These are phyloP conservation scores for Pandemis heparana DNA, from an alignment of 2,888 invertebrate genomes.

Conservation along the genomic window DNA sequence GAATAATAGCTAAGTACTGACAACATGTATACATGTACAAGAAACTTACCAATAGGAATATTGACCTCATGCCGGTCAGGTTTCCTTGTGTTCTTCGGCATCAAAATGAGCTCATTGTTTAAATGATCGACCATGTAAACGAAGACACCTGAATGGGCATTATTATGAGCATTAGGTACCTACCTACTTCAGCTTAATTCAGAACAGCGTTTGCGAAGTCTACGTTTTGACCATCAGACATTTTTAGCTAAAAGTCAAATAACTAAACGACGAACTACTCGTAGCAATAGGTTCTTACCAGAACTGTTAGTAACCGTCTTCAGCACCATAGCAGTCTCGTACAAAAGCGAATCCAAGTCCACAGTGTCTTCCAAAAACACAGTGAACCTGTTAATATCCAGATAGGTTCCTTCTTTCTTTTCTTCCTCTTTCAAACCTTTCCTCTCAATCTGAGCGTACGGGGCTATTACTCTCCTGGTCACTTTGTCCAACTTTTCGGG, in stretches of 20 bases:
- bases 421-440: slow-evolving; percentile 72
- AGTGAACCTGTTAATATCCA: slow-evolving; percentile 77
- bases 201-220: too few species aligned
- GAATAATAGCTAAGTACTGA: too few species aligned
- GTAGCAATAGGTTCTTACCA: too few species aligned
- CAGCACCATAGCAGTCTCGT: slow-evolving; percentile 85
- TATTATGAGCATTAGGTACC: neutral
- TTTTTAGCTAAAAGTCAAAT: too few species aligned
- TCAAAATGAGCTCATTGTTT: slow-evolving; percentile 83
- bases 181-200: too few species aligned
- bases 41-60: slow-evolving; percentile 80
- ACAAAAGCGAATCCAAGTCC: slow-evolving; percentile 83
- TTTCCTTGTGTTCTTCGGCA: slow-evolving; percentile 76
- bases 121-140: slow-evolving; percentile 84
- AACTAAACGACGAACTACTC: too few species aligned
- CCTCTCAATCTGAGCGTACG: slow-evolving; percentile 82
- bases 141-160: slow-evolving; percentile 73
- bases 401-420: slow-evolving; percentile 64
- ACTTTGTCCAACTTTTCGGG: slow-evolving; percentile 82
- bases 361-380: slow-evolving; percentile 85
- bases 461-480: slow-evolving; percentile 86
- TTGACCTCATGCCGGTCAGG: slow-evolving; percentile 83
- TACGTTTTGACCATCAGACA: too few species aligned
- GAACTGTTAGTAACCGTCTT: slow-evolving; percentile 84
- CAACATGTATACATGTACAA: neutral